These are phyloP conservation scores for Mus pahari DNA, from an alignment of 2,113 vertebrate species.

Conservation along the genomic window DNA sequence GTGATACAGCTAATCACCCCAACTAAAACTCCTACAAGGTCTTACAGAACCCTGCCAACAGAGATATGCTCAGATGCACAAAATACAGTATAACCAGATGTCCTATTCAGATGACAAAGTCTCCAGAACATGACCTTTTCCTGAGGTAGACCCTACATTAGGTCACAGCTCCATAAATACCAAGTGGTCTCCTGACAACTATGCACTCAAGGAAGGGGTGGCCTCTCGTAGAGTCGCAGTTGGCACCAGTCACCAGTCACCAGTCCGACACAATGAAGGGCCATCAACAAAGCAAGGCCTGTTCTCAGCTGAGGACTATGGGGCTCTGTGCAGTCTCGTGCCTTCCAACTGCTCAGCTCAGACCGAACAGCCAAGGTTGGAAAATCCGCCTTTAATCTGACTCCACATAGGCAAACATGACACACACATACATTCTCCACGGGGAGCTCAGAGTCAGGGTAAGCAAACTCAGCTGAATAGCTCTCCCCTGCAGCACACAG, in stretches of 20 bases:
- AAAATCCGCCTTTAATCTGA: slow-evolving; percentile 60
- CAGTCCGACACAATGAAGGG: not conserved
- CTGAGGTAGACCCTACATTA: not conserved
- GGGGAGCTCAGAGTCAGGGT: slow-evolving; percentile 10
- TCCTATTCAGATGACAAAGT: not conserved
- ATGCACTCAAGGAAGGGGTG: not conserved
- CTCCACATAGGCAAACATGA: slow-evolving; percentile 61
- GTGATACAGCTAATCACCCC: not conserved
- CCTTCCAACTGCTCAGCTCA: slow-evolving; percentile 12
- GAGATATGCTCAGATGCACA: not conserved
- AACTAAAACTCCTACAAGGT: not conserved
- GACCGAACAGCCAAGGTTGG: slow-evolving; percentile 49
- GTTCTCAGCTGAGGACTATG: not conserved
- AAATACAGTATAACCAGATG: not conserved
- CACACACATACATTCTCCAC: slow-evolving; percentile 22
- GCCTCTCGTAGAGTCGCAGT: not conserved
- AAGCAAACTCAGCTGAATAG: not conserved
- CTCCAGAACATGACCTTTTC: not conserved
- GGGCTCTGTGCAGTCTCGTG: not conserved
- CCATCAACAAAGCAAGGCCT: slow-evolving; percentile 2
- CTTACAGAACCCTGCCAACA: not conserved
- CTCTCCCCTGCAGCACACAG: slow-evolving; percentile 48
- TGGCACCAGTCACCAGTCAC: not conserved
- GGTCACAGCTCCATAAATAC: not conserved
- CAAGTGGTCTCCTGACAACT: not conserved